Percentiles rank a stretch among this genome's conserved stretches.
These are phyloP conservation scores for Limonius californicus DNA, from an alignment of 1,140 invertebrate species.

Conservation along the genomic window DNA sequence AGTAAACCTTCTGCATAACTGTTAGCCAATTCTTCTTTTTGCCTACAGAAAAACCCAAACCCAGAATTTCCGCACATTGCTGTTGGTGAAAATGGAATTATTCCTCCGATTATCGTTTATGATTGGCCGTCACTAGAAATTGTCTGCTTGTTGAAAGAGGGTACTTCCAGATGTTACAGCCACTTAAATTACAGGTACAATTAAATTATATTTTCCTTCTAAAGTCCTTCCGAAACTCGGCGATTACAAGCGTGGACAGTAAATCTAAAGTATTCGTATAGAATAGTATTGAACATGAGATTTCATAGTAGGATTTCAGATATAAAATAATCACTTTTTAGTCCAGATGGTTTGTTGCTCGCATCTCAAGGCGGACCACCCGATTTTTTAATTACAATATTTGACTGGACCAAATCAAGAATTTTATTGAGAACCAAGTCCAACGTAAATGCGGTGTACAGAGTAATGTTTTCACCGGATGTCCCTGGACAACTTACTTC, in stretches of 20 bases:
- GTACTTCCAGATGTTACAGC: conserved; percentile 63
- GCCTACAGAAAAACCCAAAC: conserved; percentile 50
- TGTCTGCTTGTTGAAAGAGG: conserved; percentile 65
- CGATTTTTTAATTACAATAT: conserved; percentile 82
- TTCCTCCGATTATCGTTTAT: conserved; percentile 78
- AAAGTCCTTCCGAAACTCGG: too few species aligned
- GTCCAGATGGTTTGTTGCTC: conserved; percentile 72
- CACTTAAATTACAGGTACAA: conserved; percentile 78
- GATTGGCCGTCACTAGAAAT: conserved; percentile 75
- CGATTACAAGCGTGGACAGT: too few species aligned
- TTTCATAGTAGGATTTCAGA: too few species aligned
- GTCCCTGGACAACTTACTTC: conserved; percentile 73
- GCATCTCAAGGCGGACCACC: conserved; percentile 80
- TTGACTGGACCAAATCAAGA: conserved; percentile 73
- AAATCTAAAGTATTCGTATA: not conserved
- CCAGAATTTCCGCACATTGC: conserved; percentile 68
- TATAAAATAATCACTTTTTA: too few species aligned
- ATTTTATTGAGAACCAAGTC: conserved; percentile 76
- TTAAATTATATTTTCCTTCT: not conserved
- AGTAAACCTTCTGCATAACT: conserved; percentile 5
- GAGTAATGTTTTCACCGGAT: conserved; percentile 75
- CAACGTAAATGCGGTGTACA: conserved; percentile 72
- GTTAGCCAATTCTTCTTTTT: not conserved
- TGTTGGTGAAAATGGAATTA: conserved; percentile 79
- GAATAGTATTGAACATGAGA: too few species aligned